A percentile compares a stretch with the other conserved stretches of the same genome.
These are phyloP conservation scores for Synanthedon tipuliformis DNA, from an alignment of 2,888 invertebrate genomes.

Conservation along the genomic window DNA sequence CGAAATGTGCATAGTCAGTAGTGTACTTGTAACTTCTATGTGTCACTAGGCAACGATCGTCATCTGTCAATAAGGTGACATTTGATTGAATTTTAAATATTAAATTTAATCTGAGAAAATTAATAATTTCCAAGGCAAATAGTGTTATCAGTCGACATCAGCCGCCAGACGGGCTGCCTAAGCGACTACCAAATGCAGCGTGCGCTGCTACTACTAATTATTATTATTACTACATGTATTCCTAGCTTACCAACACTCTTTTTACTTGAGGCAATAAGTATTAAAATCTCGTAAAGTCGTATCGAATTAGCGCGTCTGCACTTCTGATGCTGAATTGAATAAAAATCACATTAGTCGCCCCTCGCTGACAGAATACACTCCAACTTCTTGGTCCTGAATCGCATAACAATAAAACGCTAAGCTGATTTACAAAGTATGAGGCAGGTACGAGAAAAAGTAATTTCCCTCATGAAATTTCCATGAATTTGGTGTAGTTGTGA, in stretches of 20 bases:
- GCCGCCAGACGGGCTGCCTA: too few species aligned
- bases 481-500: neutral
- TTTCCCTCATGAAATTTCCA: neutral
- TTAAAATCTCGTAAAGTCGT: slow-evolving; percentile 17
- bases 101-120: too few species aligned
- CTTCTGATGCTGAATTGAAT: neutral
- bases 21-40: too few species aligned
- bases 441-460: neutral
- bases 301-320: slow-evolving; percentile 25
- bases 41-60: too few species aligned
- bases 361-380: slow-evolving; percentile 15
- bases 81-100: too few species aligned
- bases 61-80: too few species aligned
- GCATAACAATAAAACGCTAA: neutral
- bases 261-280: neutral
- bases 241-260: neutral
- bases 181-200: too few species aligned
- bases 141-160: too few species aligned
- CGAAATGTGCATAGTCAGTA: too few species aligned
- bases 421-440: neutral
- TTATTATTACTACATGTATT: too few species aligned
- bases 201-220: too few species aligned
- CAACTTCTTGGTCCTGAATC: slow-evolving; percentile 19
- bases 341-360: neutral
- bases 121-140: too few species aligned